Base-by-base conservation (phyloP, 1,140 invertebrate genomes). In the Stegodyphus dumicola region DNA sequence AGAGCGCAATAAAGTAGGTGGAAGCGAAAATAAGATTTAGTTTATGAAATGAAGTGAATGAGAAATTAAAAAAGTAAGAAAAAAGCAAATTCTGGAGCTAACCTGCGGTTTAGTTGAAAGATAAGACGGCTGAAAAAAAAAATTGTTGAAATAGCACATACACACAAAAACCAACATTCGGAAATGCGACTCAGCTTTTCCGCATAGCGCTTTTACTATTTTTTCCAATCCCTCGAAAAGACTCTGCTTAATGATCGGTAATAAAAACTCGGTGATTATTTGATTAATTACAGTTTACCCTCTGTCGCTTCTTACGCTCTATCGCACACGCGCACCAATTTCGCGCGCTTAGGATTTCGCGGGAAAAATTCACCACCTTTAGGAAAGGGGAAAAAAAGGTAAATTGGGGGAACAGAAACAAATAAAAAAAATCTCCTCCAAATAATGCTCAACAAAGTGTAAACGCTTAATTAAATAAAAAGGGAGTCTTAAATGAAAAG, bases 391-490 rank as follows among this genome's bases (percentile, higher is more conserved):
- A 77, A 64, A 69, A 64, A 51, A 51, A 51, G 10, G 66, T 69
- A n/a, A 60, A 15, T 60, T 60, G 56, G 4, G 15, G 69, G 33
- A 71, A 52, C 9, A 71, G n/a, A 9, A 33, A 33, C 33, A 33
- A 33, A 33, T 33, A 71, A 71, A 60, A 71, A 60, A 71, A 71
- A 71, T 11, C 49, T 71, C 48, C 69, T 11, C 64, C 56, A 73
- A 85, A 77, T 85, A 85, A 85, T 85, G 74, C 81, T 85, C 71
- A 69, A 78, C 84, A 77, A 86, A 86, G 76, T 86, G 84, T 86
- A 78, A 86, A 86, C 76, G 84, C 75, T 86, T 86, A 86, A 86
- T 86, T 86, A 86, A 86, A 86, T 86, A 86, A 86, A 86, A 86
- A 86, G 74, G 53, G 17, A 77, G 64, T 60, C 73, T 77, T 85